phyloP scores from a whole-genome alignment of 2,888 invertebrate species.

The Scaptomyza parva region DNA sequence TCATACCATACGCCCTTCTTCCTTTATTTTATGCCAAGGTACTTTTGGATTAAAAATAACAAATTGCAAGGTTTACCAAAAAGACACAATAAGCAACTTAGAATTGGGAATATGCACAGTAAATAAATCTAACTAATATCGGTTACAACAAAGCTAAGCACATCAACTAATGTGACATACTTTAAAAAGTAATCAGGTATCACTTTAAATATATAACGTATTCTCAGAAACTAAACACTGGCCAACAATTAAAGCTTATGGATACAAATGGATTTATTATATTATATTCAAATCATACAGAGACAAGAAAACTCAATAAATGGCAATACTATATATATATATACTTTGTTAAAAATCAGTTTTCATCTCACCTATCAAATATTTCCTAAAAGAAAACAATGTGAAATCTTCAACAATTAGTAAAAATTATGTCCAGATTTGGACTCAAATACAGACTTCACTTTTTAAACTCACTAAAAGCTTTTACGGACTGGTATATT shows the following conservation, averaged over 20 bases:
- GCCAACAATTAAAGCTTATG: too few species aligned
- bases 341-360: background rate
- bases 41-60: background rate
- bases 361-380: background rate
- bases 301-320: background rate
- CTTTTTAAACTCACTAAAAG: background rate
- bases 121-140: too few species aligned
- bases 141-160: too few species aligned
- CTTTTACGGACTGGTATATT: background rate
- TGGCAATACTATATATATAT: background rate
- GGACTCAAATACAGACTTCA: background rate
- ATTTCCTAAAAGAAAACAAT: background rate
- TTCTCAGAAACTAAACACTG: too few species aligned
- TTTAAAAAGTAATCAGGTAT: too few species aligned
- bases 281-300: too few species aligned
- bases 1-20: background rate
- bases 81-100: background rate
- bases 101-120: too few species aligned
- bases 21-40: background rate
- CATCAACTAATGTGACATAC: too few species aligned
- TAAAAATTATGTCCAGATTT: background rate
- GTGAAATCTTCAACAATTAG: background rate
- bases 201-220: too few species aligned
- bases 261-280: background rate
- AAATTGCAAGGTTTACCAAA: background rate